These are phyloP conservation scores for Ctena decussata DNA, from an alignment of 2,888 invertebrate species.

Conservation along the genomic window DNA sequence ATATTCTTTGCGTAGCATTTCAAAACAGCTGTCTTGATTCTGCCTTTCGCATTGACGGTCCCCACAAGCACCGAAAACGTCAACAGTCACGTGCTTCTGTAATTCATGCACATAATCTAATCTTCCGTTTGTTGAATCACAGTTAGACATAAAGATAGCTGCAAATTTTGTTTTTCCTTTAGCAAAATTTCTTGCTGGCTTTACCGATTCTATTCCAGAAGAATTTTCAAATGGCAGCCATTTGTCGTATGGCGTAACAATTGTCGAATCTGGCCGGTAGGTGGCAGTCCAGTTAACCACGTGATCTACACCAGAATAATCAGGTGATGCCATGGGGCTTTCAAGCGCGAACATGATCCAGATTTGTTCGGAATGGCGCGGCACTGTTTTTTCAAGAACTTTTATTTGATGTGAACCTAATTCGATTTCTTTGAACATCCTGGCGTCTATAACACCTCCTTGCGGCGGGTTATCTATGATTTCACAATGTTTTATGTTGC, in stretches of 20 bases:
- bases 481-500: conserved; percentile 95
- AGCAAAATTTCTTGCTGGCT: conserved; percentile 76
- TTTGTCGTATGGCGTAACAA: conserved; percentile 97
- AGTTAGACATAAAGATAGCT: conserved; percentile 99
- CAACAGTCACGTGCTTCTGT: conserved; percentile 92
- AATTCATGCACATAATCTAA: conserved; percentile 94
- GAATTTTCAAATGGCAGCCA: conserved; percentile 96
- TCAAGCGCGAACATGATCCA: conserved; percentile 98
- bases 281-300: conserved; percentile 99
- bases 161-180: conserved; percentile 97
- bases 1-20: conserved; percentile 95
- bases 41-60: conserved; percentile 89
- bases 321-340: conserved; percentile 97
- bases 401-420: conserved; percentile 61
- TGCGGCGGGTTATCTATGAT: conserved; percentile 93
- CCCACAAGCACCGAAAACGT: conserved; percentile 84
- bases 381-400: background rate
- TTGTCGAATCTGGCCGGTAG: conserved; percentile 96
- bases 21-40: conserved; percentile 92
- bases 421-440: conserved; percentile 89
- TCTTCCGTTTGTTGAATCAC: conserved; percentile 95
- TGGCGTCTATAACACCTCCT: conserved; percentile 92
- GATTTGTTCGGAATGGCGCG: conserved; percentile 88
- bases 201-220: conserved; percentile 86
- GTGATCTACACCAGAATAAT: conserved; percentile 91